phyloP scores from a whole-genome alignment of 2,797 vertebrate species.

The Pseudochirops corinnae region DNA sequence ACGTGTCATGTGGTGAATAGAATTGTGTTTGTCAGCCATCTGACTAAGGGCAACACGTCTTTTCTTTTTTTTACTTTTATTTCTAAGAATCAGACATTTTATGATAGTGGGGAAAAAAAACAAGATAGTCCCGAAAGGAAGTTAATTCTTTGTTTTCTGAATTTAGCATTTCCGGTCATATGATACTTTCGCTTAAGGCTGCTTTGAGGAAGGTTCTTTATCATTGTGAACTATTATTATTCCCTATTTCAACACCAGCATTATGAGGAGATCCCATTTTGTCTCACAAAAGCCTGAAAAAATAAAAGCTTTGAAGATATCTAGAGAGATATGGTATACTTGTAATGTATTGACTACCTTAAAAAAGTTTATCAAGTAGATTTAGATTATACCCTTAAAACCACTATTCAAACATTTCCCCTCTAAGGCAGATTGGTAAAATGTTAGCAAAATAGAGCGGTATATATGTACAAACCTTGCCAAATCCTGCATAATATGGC shows the following conservation, averaged over 20 bases:
- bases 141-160: neutral
- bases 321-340: neutral
- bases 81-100: neutral
- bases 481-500: neutral
- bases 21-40: neutral
- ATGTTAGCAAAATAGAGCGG: neutral
- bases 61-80: neutral
- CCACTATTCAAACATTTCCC: neutral
- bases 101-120: neutral
- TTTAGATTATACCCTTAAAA: neutral
- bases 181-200: neutral
- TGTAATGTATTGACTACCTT: conserved; percentile 3
- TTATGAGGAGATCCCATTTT: conserved; percentile 17
- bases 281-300: conserved; percentile 20
- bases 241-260: neutral
- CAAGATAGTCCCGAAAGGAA: neutral
- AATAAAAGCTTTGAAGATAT: neutral
- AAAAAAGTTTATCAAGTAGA: neutral
- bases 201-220: neutral
- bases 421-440: neutral
- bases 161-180: neutral
- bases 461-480: neutral
- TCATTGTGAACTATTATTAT: neutral
- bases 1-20: neutral
- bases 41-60: neutral